A percentile compares a stretch with the other conserved stretches of the same genome.
These are phyloP conservation scores for Agrochola circellaris DNA, from an alignment of 2,888 invertebrate species.

Conservation along the genomic window DNA sequence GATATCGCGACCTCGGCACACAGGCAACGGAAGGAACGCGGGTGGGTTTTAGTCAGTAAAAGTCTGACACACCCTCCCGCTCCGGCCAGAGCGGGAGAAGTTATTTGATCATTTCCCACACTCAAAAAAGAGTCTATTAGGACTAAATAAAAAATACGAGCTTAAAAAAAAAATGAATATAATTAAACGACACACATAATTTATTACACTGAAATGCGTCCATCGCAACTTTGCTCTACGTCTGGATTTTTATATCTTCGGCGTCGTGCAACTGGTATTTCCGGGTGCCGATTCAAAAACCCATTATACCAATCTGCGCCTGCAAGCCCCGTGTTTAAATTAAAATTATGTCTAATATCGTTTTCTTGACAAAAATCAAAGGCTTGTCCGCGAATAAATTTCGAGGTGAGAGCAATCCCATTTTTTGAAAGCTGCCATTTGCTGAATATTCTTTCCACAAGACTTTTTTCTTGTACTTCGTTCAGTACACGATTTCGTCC, in stretches of 20 bases:
- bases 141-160: background rate
- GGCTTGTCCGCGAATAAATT: constrained; percentile 9
- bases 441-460: constrained; percentile 12
- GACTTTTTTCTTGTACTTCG: constrained; percentile 19
- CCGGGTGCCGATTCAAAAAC: constrained; percentile 17
- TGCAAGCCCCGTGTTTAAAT: constrained; percentile 1
- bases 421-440: constrained; percentile 8
- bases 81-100: no score
- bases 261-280: constrained; percentile 16
- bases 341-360: constrained; percentile 13
- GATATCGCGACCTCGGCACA: no score
- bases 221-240: background rate
- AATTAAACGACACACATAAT: background rate
- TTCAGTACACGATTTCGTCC: constrained; percentile 35
- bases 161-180: background rate
- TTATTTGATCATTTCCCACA: no score
- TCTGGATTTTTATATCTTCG: background rate
- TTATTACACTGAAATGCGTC: background rate
- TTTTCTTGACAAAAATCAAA: constrained; percentile 29
- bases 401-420: background rate
- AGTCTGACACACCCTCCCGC: no score
- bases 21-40: no score
- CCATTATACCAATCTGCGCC: constrained; percentile 22
- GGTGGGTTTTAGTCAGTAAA: no score
- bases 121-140: no score